Evolutionary conservation across 2,888 invertebrate genomes (phyloP), one percentile per base, ranked within the genome.

Genomic region (Callimorpha dominula): DNA sequence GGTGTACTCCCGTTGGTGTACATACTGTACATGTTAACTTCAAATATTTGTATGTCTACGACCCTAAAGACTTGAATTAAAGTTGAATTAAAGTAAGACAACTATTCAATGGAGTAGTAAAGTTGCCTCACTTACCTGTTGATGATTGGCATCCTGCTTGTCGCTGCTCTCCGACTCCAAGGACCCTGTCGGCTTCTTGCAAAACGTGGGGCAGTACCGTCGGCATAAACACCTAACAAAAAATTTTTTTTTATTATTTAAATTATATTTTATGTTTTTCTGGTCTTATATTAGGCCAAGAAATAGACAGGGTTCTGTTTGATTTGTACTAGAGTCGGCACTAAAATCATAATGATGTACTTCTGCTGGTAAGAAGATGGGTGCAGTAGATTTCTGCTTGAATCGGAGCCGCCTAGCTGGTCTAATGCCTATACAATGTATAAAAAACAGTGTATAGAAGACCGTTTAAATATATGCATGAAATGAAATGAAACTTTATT

Each of bases 141-240:
- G 91, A 43, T 91, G 89, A 71, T 90, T 90, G 4, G 84, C 81
- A 42, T 93, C 94, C 8, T 89, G 89, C 68, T 95, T 95, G 42
- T 93, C 95, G 70, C 94, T 95, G 91, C 93, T 94, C 54, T 93
- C 94, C 0, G 94, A 93, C 12, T 82, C 83, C 0, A 93, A 91
- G 0, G 92, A 90, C 2, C 83, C 87, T 0, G 89, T 75, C 0
- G 89, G 84, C 72, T 91, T 92, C 81, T 87, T 89, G 85, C 93
- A 97, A 94, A 86, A 97, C 89, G 82, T 96, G 90, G 89, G 97
- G 89, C 89, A 97, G 96, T 89, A 98, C 90, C 86, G 97, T 94
- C 90, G 97, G 91, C 90, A 98, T 92, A 84, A 96, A 96, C 91
- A 97, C 90, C 94, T 97, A 97, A 66, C 96, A 96, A 87, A 96